Evolutionary conservation across 2,797 vertebrate genomes (phyloP).

Genomic region (Furcifer pardalis): DNA sequence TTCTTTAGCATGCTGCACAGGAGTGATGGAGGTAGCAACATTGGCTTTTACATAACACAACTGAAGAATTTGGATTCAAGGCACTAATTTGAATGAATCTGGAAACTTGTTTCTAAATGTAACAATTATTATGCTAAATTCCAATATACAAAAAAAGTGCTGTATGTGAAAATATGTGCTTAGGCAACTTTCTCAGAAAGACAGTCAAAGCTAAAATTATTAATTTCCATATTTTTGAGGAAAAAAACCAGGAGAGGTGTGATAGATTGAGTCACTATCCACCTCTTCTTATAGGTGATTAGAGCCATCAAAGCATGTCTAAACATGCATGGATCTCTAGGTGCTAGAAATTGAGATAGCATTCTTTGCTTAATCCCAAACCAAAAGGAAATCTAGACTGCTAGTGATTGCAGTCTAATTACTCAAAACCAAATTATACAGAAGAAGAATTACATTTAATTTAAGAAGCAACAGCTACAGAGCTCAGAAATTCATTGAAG

Average conservation of each 20-base stretch:
- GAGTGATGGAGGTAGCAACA: neutral
- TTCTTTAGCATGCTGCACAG: neutral
- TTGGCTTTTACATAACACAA: neutral
- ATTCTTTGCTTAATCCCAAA: neutral
- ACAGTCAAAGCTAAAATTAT: neutral
- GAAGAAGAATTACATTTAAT: too few relatives aligned
- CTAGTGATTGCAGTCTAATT: neutral
- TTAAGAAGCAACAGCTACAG: accelerated
- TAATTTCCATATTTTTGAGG: neutral
- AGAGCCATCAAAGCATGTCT: neutral
- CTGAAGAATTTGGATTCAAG: slow-evolving; percentile 17
- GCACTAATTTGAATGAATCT: neutral
- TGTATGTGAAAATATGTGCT: neutral
- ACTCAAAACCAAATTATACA: neutral
- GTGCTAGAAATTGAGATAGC: neutral
- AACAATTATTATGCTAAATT: neutral
- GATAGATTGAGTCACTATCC: neutral
- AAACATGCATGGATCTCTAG: neutral
- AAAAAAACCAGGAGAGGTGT: neutral
- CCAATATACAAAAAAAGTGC: neutral
- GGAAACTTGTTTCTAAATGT: neutral
- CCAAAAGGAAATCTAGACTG: neutral
- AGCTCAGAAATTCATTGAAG: neutral
- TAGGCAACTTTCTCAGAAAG: neutral
- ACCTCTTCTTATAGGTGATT: neutral